Base-by-base conservation (phyloP, 1,140 invertebrate genomes). In the Acromyrmex charruanus region DNA sequence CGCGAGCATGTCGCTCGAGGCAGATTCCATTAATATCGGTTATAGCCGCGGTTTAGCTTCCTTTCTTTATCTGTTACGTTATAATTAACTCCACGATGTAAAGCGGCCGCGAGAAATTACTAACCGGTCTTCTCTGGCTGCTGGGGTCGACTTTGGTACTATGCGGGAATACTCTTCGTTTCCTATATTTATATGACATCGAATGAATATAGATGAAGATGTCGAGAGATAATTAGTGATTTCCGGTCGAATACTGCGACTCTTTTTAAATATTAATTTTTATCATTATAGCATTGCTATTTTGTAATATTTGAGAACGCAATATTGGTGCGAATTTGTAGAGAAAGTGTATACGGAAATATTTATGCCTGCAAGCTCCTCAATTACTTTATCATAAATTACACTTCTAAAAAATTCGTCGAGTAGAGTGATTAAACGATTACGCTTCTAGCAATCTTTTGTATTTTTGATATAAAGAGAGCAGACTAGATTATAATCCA, bases 31-130 rank as follows among this genome's bases (percentile, higher is more conserved):
- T 84, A 81, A 71, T 55, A 61, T 61, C 55, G 69, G n/a, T 84
- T 84, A 84, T 68, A 61, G 39, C 35, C 59, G 10, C 12, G 51
- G 7, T 72, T 69, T 81, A 58, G 31, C 51, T 74, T 74, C 28
- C 69, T 63, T 75, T 84, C 69, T 74, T 55, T 61, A 84, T 61
- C 68, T 84, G 69, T 84, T 75, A 84, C 69, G 51, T 63, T 84
- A 61, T 63, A 84, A 84, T 84, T 84, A 84, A 75, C 55, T 84
- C 14, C n/a, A 71, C 79, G 35, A 55, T 72, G 44, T 49, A 59
- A 59, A 74, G 39, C 16, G 25, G 25, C 68, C 7, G 35, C 69
- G 55, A 61, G 55, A 55, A 82, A 49, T 61, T 74, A 39, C 55
- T 35, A 25, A 61, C 58, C 55, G 35, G 49, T 53, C 35, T 66